Evolutionary conservation across 2,797 vertebrate genomes (phyloP).

Genomic region (Helarctos malayanus): DNA sequence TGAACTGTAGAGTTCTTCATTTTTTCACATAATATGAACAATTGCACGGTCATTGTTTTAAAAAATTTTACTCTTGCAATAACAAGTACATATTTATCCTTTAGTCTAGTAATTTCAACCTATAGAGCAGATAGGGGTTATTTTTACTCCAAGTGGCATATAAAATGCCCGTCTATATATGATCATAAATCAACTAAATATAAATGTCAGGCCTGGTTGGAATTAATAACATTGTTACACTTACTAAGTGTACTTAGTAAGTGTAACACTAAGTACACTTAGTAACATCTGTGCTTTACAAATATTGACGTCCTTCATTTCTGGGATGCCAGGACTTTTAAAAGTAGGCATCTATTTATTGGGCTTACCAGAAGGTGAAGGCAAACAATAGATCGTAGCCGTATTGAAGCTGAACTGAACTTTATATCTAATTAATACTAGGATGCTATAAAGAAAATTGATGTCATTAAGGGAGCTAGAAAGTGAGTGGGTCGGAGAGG

Average conservation of each 20-base stretch:
- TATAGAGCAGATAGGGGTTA: background rate
- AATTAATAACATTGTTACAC: background rate
- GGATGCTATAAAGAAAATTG: background rate
- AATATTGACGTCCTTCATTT: background rate
- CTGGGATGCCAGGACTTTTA: background rate
- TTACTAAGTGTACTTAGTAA: background rate
- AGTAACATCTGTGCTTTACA: background rate
- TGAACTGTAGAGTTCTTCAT: background rate
- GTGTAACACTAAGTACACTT: too few relatives aligned
- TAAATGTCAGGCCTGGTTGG: background rate
- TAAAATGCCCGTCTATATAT: background rate
- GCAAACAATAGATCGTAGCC: background rate
- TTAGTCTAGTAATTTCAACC: background rate
- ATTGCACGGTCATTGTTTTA: background rate
- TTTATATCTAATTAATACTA: conserved; percentile 14
- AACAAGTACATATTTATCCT: background rate
- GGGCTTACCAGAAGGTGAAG: background rate
- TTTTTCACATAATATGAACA: background rate
- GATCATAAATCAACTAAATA: background rate
- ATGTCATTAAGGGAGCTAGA: background rate
- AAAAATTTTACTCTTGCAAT: background rate
- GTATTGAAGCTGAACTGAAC: background rate
- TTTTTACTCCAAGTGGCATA: background rate
- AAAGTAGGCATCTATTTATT: background rate
- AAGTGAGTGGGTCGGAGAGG: background rate